Percentiles rank a stretch among this genome's conserved stretches.
These are phyloP conservation scores for Cochlearius cochlearius DNA, from an alignment of 2,113 vertebrate genomes.

Conservation along the genomic window DNA sequence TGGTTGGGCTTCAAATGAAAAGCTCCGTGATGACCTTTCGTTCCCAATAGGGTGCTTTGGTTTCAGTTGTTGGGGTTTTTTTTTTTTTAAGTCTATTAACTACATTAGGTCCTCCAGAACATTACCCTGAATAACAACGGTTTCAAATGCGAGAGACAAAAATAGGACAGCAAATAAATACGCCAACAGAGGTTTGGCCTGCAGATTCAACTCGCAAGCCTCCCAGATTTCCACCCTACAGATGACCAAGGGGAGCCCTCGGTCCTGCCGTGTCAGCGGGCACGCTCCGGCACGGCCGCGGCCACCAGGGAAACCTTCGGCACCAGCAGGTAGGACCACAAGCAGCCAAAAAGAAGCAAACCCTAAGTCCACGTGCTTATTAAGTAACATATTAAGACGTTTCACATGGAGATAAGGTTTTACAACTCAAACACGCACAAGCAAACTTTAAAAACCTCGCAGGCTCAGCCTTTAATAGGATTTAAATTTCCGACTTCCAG, in stretches of 20 bases:
- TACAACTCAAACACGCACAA: not conserved
- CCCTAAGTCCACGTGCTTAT: fast-evolving
- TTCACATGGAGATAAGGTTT: not conserved
- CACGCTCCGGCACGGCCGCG: fast-evolving
- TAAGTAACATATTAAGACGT: not conserved
- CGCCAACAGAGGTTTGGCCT: not conserved
- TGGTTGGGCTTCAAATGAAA: conserved; percentile 11
- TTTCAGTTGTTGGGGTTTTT: not conserved
- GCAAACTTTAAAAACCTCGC: fast-evolving
- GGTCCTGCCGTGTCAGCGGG: fast-evolving
- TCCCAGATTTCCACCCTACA: not conserved
- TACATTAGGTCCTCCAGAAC: not conserved
- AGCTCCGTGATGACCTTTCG: not conserved
- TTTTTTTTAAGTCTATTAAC: not conserved
- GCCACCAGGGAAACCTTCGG: fast-evolving
- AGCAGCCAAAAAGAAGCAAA: not conserved
- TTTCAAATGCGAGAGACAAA: not conserved
- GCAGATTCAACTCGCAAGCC: not conserved
- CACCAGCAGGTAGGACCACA: too few species aligned
- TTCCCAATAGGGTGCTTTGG: not conserved
- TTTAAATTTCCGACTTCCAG: not conserved
- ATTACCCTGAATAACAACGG: not conserved
- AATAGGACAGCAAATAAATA: not conserved
- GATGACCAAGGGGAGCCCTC: not conserved
- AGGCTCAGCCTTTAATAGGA: not conserved